Conservation (phyloP, 2,888 invertebrate species). For the Eupelmus urozonus region DNA sequence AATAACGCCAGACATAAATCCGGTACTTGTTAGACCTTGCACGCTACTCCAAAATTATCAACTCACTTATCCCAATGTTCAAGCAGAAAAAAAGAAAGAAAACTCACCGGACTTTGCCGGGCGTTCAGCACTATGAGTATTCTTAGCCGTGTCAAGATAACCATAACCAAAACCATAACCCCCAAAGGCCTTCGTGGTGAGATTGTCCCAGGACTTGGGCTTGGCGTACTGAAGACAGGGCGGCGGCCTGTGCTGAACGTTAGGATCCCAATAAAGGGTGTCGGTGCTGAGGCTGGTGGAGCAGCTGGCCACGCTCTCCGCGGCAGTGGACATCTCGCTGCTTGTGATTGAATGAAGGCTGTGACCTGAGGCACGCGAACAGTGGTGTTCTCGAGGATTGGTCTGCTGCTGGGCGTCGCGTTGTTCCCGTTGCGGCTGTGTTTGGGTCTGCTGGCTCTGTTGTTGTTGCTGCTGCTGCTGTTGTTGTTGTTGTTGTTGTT, state of each 20-base stretch:
- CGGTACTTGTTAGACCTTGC: no score
- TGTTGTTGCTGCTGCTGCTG: slow-evolving; percentile 73
- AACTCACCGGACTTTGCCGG: slow-evolving; percentile 66
- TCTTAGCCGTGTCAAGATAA: slow-evolving; percentile 84
- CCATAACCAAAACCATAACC: slow-evolving; percentile 93
- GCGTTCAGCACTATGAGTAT: slow-evolving; percentile 76
- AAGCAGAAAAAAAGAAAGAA: neutral
- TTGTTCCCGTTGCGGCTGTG: slow-evolving; percentile 62
- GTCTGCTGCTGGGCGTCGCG: slow-evolving; percentile 49
- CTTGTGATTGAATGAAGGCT: slow-evolving; percentile 91
- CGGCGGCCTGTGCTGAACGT: slow-evolving; percentile 75
- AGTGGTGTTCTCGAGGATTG: slow-evolving; percentile 56
- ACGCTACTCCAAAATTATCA: no score
- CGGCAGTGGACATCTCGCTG: slow-evolving; percentile 84
- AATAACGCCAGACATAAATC: no score
- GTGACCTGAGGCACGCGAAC: slow-evolving; percentile 72
- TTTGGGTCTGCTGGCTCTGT: slow-evolving; percentile 73
- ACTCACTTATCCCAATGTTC: neutral
- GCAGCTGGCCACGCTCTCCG: slow-evolving; percentile 83
- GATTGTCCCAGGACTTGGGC: slow-evolving; percentile 94
- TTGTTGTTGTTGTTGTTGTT: slow-evolving; percentile 65
- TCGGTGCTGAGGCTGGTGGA: slow-evolving; percentile 92
- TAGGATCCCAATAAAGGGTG: slow-evolving; percentile 89
- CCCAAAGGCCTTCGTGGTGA: slow-evolving; percentile 90
- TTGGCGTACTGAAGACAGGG: slow-evolving; percentile 80